Base-by-base conservation (phyloP, 2,888 invertebrate species). In the Chorisops tibialis region DNA sequence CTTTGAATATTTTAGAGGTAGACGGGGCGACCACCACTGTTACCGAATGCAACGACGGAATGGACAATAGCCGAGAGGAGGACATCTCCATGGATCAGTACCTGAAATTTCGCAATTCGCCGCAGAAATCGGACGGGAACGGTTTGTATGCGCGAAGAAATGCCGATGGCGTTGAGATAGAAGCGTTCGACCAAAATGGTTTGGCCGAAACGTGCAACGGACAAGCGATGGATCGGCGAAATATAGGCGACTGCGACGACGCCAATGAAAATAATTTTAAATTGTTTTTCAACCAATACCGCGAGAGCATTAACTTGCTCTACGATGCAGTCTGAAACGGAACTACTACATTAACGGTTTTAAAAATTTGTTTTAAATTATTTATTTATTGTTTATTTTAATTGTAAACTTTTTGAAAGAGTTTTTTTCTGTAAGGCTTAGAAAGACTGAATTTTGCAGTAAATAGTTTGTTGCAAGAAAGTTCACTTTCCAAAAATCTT, bases 11-110 rank as follows among this genome's bases (percentile, higher is more conserved):
- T 35, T 41, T 60, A 37, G 60, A 60, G 6, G 63, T 54, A 12
- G 63, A 60, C n/a, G 30, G 9, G 7, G 12, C 43, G 9, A 14
- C 24, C 14, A 4, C 5, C 9, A n/a, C 11, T 2, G 22, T 9
- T 12, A 16, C 6, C 19, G 43, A 18, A 16, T 22, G 12, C 18
- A 24, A 21, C 1, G 21, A 56, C 5, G 18, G 16, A 3, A 18
- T 16, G 1, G 30, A 56, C 12, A 9, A 14, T n/a, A 24, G 5
- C 14, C 56, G 45, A 4, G 65, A 65, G 16, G 63, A 63, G 11
- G 65, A 65, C 16, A 60, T 65, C 16, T 59, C 50, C 4, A 65
- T 65, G 65, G 63, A 65, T 19, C 45, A 63, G 18, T 65, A 62
- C 45, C 47, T 65, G 18, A 65, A 63, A 51, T 65, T 65, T n/a